These are phyloP conservation scores for Micromussa lordhowensis DNA, from an alignment of 92 coral and sea anemone genomes.

Conservation along the genomic window DNA sequence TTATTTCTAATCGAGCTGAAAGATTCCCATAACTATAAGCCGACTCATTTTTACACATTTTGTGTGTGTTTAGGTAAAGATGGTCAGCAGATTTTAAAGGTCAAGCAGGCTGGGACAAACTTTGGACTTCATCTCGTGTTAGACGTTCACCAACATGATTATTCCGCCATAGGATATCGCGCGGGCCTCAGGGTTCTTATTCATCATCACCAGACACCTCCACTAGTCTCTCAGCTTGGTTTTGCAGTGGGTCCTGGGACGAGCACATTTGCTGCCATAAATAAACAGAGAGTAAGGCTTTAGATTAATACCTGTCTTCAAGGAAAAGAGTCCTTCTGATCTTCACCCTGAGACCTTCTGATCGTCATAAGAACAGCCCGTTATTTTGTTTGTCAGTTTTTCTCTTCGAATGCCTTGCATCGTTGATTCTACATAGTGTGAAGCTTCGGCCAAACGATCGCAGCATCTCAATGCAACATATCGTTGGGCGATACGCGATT, in stretches of 20 bases:
- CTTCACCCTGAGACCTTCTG: too few species aligned
- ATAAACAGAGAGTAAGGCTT: constrained; percentile 47
- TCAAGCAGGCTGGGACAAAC: constrained; percentile 57
- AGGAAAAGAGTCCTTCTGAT: too few species aligned
- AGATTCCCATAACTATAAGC: background rate
- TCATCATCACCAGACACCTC: constrained; percentile 68
- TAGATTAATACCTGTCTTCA: background rate
- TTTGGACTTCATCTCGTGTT: constrained; percentile 60
- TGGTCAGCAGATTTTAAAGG: constrained; percentile 46
- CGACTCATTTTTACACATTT: background rate
- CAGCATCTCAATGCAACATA: too few species aligned
- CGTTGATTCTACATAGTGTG: too few species aligned
- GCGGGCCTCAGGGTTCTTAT: constrained; percentile 68
- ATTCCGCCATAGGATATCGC: constrained; percentile 3
- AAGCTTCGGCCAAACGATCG: too few species aligned
- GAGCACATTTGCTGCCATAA: constrained; percentile 63
- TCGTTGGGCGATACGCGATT: too few species aligned
- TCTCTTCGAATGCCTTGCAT: too few species aligned
- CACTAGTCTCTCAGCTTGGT: constrained; percentile 66
- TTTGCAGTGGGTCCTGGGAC: constrained; percentile 75
- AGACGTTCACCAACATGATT: constrained; percentile 54
- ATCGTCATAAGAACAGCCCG: too few species aligned
- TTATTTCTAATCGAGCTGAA: background rate
- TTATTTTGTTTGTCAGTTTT: too few species aligned
- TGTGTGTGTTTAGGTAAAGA: constrained; percentile 26